phyloP scores from a whole-genome alignment of 2,113 vertebrate species.

The Cyanoliseus patagonus region DNA sequence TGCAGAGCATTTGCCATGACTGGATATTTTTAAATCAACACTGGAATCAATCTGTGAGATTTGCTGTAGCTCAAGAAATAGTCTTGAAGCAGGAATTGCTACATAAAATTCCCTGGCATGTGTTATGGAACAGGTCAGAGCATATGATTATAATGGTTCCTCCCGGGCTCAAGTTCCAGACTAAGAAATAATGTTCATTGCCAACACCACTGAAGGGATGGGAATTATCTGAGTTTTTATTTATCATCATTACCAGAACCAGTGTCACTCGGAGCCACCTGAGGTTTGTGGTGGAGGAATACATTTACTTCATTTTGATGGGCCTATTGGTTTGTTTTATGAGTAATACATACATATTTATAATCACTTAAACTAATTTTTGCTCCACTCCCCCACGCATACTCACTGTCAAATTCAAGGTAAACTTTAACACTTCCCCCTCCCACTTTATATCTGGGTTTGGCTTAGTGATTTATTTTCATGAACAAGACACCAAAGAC shows the following conservation, averaged over 20 bases:
- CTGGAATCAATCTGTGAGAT: background rate
- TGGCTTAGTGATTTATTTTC: constrained; percentile 30
- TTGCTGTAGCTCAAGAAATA: background rate
- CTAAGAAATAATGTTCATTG: background rate
- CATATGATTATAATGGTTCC: background rate
- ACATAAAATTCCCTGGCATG: constrained; percentile 52
- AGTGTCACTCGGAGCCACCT: background rate
- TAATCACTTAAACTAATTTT: background rate
- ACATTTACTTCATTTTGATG: background rate
- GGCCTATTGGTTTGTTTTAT: background rate
- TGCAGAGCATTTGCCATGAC: background rate
- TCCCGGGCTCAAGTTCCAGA: background rate
- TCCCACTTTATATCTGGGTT: background rate
- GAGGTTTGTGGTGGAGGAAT: background rate
- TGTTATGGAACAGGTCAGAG: background rate
- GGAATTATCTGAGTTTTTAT: background rate
- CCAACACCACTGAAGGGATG: background rate
- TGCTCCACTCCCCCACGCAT: background rate
- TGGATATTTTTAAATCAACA: background rate
- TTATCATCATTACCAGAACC: background rate
- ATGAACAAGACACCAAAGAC: background rate
- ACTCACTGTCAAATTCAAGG: constrained; percentile 13
- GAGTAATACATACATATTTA: background rate
- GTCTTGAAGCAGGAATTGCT: constrained; percentile 20
- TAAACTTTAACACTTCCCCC: constrained; percentile 29